Percentiles rank a stretch among this genome's conserved stretches.
These are phyloP conservation scores for Hypothenemus hampei DNA, from an alignment of 1,140 invertebrate species.

Conservation along the genomic window DNA sequence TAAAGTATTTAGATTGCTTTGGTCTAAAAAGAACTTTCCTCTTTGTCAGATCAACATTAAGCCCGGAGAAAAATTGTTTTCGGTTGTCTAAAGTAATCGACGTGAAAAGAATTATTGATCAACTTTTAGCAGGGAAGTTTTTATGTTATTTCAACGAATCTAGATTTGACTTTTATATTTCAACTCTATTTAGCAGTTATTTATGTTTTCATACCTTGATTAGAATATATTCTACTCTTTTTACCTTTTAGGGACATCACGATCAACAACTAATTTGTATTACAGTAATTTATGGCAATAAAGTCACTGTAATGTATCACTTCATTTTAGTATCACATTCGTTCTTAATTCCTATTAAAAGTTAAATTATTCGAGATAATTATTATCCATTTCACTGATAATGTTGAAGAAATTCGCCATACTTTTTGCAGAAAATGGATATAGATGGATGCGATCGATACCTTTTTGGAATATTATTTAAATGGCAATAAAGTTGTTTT, in stretches of 20 bases:
- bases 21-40: slow-evolving; percentile 3
- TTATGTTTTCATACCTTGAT: slow-evolving; percentile 17
- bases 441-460: neutral
- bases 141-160: slow-evolving; percentile 11
- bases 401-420: too few species aligned
- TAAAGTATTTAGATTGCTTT: slow-evolving; percentile 10
- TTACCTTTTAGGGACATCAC: slow-evolving; percentile 6
- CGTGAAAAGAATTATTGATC: neutral
- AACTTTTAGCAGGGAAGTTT: neutral
- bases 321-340: neutral
- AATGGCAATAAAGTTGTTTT: slow-evolving; percentile 1
- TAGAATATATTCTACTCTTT: slow-evolving; percentile 9
- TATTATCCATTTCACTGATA: too few species aligned
- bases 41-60: slow-evolving; percentile 6
- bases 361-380: too few species aligned
- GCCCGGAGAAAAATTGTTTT: slow-evolving; percentile 1
- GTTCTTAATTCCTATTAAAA: neutral
- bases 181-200: slow-evolving; percentile 13
- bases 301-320: slow-evolving; percentile 12
- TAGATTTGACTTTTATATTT: slow-evolving; percentile 16
- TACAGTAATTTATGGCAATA: slow-evolving; percentile 9
- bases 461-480: too few species aligned
- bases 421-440: neutral
- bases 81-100: neutral
- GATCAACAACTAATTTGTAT: slow-evolving; percentile 8